A percentile compares a stretch with the other conserved stretches of the same genome.
phyloP scores from a whole-genome alignment of 2,797 vertebrate genomes.

The Presbytis comata region DNA sequence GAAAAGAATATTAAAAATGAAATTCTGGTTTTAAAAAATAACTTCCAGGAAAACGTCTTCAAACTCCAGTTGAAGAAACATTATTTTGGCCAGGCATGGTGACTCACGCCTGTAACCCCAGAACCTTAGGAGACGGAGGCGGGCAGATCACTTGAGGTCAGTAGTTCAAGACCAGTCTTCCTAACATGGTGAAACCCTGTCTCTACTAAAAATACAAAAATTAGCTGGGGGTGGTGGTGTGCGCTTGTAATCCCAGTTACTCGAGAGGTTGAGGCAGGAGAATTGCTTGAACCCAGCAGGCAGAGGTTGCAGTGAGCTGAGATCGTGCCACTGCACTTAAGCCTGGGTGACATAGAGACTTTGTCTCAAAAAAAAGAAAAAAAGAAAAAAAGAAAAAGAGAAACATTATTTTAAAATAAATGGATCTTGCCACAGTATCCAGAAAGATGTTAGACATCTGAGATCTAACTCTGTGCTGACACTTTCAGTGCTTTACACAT shows the following conservation, averaged over 20 bases:
- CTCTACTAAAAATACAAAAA: background rate
- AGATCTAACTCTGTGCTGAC: background rate
- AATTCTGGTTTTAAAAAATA: background rate
- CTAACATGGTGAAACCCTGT: background rate
- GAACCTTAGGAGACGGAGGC: background rate
- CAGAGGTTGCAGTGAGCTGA: background rate
- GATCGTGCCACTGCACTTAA: background rate
- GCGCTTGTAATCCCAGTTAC: background rate
- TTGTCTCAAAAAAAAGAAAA: background rate
- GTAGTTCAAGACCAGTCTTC: background rate
- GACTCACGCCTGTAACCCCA: background rate
- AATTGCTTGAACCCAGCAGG: background rate
- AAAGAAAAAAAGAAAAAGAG: no score
- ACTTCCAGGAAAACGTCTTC: background rate
- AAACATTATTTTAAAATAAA: background rate
- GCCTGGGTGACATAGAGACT: background rate
- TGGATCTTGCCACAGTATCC: background rate
- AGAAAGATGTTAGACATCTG: background rate
- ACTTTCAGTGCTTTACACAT: background rate
- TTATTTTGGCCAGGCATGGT: background rate
- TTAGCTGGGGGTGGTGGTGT: background rate
- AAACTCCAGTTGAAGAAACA: constrained; percentile 23
- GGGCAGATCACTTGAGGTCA: background rate
- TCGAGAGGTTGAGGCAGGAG: background rate
- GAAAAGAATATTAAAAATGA: no score